Base-by-base conservation (phyloP, 2,113 vertebrate species). In the Apus apus region DNA sequence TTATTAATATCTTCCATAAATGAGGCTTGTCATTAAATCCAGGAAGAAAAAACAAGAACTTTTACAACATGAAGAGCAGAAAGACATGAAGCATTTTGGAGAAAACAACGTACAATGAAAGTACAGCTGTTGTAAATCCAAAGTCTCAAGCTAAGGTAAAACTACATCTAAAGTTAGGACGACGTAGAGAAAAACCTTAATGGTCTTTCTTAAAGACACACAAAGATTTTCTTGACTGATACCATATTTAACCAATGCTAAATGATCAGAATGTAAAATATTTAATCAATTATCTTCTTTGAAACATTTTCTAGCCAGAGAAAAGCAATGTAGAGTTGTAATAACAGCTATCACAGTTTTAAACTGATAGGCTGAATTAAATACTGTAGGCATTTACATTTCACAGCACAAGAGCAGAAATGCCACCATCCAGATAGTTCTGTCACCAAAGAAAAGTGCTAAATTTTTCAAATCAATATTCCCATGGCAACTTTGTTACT, bases 11-110 rank as follows among this genome's bases (percentile, higher is more conserved):
- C 79, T 74, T 65, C 77, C 89, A 56, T 56, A 86, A 90, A 90
- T 50, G 78, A 84, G 50, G 60, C 36, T 87, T 79, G 58, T 82
- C 82, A 87, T 91, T 94, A 96, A 96, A 89, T 27, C 60, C 82
- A 92, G 64, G 67, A 93, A 96, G 56, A 62, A 95, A 95, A 96
- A 97, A 74, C 60, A 94, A 62, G 79, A 81, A 84, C 64, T 87
- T 25, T 78, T 38, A 85, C 14, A 77, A 64, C 3, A 2, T 7
- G 29, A 90, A 72, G 79, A 71, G 70, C 45, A 5, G 38, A 91
- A 66, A 81, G 46, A 20, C 29, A 40, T 17, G 11, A 46, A 80
- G 8, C 27, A 32, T 74, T 83, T 66, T 62, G 20, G 48, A 54
- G 45, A 94, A 75, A 85, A 23, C 8, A 18, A 73, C 51, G 72